Percentiles rank a stretch among this genome's conserved stretches.
Evolutionary conservation across 2,888 invertebrate genomes (phyloP).

Genomic region (Lasioglossum lativentre): DNA sequence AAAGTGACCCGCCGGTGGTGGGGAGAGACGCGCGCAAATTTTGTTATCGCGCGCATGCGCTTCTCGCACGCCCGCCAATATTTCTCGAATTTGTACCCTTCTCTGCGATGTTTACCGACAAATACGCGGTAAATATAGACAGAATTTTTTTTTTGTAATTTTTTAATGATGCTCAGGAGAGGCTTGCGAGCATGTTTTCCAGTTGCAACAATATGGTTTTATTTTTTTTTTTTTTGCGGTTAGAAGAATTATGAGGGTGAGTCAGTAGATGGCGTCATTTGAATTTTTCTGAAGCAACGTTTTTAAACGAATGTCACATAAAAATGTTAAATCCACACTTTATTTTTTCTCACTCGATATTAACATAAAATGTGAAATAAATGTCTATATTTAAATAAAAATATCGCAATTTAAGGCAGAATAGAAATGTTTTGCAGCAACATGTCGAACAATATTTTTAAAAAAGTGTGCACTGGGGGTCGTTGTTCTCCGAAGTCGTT

Average conservation of each 20-base stretch:
- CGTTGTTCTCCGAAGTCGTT: neutral
- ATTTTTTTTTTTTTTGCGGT: neutral
- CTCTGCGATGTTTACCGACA: neutral
- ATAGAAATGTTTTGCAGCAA: neutral
- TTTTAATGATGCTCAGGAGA: neutral
- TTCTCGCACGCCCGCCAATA: neutral
- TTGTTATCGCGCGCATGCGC: conserved; percentile 40
- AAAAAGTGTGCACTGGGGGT: neutral
- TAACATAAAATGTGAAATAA: no score
- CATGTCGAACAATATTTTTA: neutral
- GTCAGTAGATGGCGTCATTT: neutral
- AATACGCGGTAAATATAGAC: neutral
- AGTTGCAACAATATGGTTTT: neutral
- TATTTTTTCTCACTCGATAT: neutral
- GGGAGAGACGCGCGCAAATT: conserved; percentile 43
- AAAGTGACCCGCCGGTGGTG: conserved; percentile 46
- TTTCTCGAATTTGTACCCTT: neutral
- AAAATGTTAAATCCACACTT: neutral
- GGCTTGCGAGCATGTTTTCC: neutral
- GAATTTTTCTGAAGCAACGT: neutral
- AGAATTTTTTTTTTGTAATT: neutral
- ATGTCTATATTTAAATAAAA: no score
- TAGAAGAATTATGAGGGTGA: neutral
- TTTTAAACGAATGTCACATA: neutral
- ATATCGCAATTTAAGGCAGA: no score